Conservation (phyloP, 2,113 vertebrate species). For the Baryphthengus martii region DNA sequence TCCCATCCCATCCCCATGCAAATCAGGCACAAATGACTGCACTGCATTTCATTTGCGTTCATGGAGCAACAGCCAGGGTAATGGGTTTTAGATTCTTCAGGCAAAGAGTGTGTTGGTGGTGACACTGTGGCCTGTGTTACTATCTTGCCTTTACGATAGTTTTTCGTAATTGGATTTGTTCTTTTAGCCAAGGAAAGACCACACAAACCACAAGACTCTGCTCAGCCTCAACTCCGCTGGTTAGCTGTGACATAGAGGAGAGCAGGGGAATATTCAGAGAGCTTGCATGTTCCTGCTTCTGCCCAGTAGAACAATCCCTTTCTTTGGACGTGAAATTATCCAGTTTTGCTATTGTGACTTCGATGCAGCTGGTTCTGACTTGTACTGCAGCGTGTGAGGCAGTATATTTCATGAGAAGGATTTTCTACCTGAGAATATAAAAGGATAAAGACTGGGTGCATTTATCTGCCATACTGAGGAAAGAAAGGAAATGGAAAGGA, state of each 20-base stretch:
- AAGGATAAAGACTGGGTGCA: not conserved
- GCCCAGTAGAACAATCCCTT: not conserved
- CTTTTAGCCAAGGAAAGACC: not conserved
- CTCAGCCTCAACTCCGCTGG: not conserved
- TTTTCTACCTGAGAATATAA: not conserved
- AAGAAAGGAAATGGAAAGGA: not conserved
- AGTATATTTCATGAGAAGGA: not conserved
- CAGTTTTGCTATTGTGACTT: not conserved
- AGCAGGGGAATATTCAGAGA: not conserved
- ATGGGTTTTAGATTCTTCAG: not conserved
- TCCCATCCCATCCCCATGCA: not conserved
- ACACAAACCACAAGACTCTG: not conserved
- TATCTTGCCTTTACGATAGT: not conserved
- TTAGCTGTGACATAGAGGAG: not conserved
- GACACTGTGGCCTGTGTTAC: not conserved
- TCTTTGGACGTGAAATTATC: not conserved
- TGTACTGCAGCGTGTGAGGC: accelerated
- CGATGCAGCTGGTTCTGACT: not conserved
- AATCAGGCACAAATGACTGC: not conserved
- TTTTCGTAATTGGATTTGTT: slow-evolving; percentile 11
- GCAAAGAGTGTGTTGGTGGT: not conserved
- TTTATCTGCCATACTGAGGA: not conserved
- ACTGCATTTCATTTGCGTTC: not conserved
- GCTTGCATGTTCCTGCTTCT: not conserved
- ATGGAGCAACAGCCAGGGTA: not conserved